phyloP scores from a whole-genome alignment of 2,113 vertebrate species.

The Chinchilla lanigera region DNA sequence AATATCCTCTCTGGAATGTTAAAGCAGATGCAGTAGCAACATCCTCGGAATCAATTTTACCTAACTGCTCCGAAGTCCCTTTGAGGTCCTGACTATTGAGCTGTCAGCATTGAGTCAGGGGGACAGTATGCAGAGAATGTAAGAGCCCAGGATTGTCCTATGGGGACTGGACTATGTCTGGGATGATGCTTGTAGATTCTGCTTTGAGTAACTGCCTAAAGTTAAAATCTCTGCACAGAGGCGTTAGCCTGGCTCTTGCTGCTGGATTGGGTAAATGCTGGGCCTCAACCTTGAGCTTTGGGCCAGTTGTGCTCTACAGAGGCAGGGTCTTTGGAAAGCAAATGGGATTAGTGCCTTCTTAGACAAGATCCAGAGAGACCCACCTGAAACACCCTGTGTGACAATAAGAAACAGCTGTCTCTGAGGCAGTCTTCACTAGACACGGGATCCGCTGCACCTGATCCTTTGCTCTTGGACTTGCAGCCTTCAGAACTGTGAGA shows the following conservation, averaged over 20 bases:
- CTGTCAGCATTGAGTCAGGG: neutral
- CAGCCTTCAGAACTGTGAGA: neutral
- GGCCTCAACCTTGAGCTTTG: neutral
- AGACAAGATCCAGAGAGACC: neutral
- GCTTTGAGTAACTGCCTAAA: neutral
- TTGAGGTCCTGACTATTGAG: fast-evolving
- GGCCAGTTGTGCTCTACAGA: neutral
- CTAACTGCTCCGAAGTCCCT: neutral
- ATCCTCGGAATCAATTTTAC: neutral
- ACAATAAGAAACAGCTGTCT: neutral
- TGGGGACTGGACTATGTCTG: neutral
- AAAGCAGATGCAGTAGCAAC: neutral
- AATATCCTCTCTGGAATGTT: neutral
- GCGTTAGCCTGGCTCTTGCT: neutral
- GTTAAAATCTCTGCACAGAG: neutral
- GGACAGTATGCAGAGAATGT: neutral
- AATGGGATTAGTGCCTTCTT: neutral
- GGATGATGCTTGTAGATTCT: neutral
- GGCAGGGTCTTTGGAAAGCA: neutral
- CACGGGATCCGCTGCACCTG: neutral
- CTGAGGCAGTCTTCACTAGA: neutral
- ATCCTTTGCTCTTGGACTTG: neutral
- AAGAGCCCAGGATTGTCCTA: fast-evolving
- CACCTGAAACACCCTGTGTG: too few species aligned
- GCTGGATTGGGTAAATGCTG: neutral